Evolutionary conservation across 92 coral and sea anemone genomes (phyloP).

Genomic region (Phymanthus crucifer): DNA sequence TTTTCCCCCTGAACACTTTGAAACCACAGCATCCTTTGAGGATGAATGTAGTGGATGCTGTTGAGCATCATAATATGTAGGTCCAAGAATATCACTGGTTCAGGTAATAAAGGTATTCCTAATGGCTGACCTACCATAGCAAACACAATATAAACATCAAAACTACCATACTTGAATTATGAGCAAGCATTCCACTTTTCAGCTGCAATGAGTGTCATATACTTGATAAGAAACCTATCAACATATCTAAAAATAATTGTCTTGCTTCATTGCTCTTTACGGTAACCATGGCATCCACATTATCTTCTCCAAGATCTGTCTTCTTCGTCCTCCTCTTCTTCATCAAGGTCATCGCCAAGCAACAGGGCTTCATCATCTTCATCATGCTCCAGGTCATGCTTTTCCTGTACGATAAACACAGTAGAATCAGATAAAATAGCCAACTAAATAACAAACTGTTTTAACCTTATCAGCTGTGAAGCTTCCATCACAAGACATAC

Average conservation of each 20-base stretch:
- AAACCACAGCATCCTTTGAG: too few species aligned
- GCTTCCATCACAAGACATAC: too few species aligned
- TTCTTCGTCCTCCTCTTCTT: constrained; percentile 96
- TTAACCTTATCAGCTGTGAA: too few species aligned
- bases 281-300: not conserved
- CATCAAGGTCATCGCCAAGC: constrained; percentile 84
- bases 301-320: constrained; percentile 95
- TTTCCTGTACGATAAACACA: constrained; percentile 47
- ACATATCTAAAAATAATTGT: constrained; percentile 5
- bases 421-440: not conserved
- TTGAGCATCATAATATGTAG: too few species aligned
- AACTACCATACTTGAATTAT: not conserved
- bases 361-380: constrained; percentile 80
- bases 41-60: too few species aligned
- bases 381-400: constrained; percentile 67
- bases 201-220: not conserved
- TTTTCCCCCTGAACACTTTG: too few species aligned
- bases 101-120: not conserved
- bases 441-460: not conserved
- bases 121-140: too few species aligned
- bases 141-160: too few species aligned
- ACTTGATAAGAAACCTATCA: constrained; percentile 2
- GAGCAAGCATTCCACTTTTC: not conserved
- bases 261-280: constrained; percentile 8
- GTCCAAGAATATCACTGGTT: too few species aligned